Conservation (phyloP, 2,113 vertebrate species). For the Saguinus imperator region DNA sequence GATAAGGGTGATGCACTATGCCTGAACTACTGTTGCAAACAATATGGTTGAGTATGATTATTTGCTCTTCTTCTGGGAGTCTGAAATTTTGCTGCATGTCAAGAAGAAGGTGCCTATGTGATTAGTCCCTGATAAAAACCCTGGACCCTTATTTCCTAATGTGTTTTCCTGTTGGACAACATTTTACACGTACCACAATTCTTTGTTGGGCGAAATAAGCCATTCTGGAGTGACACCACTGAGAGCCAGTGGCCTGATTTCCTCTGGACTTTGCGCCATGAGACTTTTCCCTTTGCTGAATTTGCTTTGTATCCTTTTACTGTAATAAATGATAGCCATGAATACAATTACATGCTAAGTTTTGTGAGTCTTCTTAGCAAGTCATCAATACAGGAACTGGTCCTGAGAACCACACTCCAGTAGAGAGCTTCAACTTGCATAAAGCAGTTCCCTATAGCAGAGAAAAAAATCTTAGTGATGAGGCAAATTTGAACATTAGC, state of each 20-base stretch:
- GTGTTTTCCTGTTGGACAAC: background rate
- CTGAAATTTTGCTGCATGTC: background rate
- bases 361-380: background rate
- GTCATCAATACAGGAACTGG: background rate
- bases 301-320: background rate
- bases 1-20: background rate
- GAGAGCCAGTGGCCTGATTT: background rate
- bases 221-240: background rate
- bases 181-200: background rate
- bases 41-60: background rate
- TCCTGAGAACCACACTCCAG: background rate
- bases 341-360: background rate
- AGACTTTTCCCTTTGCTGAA: background rate
- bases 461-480: background rate
- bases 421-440: background rate
- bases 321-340: background rate
- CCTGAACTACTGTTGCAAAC: background rate
- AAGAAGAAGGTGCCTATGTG: background rate
- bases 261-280: background rate
- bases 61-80: background rate
- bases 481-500: background rate
- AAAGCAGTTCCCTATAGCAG: background rate
- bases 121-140: background rate
- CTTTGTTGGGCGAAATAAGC: background rate
- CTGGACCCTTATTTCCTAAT: background rate